Conservation (phyloP, 1,140 invertebrate species). For the Cephus cinctus region DNA sequence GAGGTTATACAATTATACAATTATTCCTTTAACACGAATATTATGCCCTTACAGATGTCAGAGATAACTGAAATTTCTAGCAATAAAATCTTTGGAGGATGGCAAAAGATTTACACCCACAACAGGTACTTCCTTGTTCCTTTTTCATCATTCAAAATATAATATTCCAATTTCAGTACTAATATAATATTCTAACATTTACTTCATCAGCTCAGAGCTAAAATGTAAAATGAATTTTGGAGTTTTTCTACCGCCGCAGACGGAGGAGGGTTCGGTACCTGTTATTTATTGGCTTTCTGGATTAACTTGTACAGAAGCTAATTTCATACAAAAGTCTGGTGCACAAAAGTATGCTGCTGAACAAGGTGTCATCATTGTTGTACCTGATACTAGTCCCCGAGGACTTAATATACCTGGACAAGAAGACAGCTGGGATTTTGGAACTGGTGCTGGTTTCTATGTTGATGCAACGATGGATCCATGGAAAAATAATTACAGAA, state of each 20-base stretch:
- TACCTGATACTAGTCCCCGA: slow-evolving; percentile 94
- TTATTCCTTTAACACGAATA: slow-evolving; percentile 7
- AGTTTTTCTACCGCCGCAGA: slow-evolving; percentile 81
- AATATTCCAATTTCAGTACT: background rate
- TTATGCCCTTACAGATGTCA: slow-evolving; percentile 42
- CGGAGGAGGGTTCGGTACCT: slow-evolving; percentile 66
- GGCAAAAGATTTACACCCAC: slow-evolving; percentile 84
- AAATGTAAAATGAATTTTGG: slow-evolving; percentile 94
- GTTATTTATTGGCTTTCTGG: slow-evolving; percentile 94
- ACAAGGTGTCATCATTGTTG: slow-evolving; percentile 81
- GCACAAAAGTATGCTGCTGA: slow-evolving; percentile 85
- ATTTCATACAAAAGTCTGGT: slow-evolving; percentile 95
- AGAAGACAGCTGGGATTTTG: slow-evolving; percentile 91
- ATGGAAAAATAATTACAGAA: slow-evolving; percentile 93
- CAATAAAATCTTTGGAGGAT: slow-evolving; percentile 77
- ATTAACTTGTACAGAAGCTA: slow-evolving; percentile 92
- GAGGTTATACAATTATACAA: no score
- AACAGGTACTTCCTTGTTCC: slow-evolving; percentile 64
- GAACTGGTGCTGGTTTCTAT: slow-evolving; percentile 94
- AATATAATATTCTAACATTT: slow-evolving; percentile 9
- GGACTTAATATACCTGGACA: slow-evolving; percentile 87
- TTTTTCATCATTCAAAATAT: background rate
- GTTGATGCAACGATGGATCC: slow-evolving; percentile 88
- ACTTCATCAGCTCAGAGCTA: slow-evolving; percentile 66
- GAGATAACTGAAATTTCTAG: slow-evolving; percentile 64